Conservation (phyloP, 2,797 vertebrate species). For the Bradypodion pumilum region DNA sequence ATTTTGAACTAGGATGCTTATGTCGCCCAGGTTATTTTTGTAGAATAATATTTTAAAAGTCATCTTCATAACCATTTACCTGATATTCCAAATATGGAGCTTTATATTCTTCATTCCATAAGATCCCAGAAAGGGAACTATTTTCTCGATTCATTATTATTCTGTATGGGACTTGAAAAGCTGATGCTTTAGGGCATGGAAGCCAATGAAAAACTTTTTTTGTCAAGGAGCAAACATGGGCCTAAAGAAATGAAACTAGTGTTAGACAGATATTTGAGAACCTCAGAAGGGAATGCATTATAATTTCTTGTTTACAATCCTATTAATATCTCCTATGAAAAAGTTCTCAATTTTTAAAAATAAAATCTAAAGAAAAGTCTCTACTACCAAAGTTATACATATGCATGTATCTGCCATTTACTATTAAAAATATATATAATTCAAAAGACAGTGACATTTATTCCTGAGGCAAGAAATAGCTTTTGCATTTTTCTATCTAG, state of each 20-base stretch:
- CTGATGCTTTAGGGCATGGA: slow-evolving; percentile 89
- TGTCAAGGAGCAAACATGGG: slow-evolving; percentile 81
- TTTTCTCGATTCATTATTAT: slow-evolving; percentile 87
- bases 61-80: slow-evolving; percentile 70
- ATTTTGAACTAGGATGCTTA: background rate
- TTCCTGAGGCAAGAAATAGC: background rate
- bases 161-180: slow-evolving; percentile 84
- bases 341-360: too few relatives aligned
- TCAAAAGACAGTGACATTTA: background rate
- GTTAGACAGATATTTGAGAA: slow-evolving; percentile 2
- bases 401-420: background rate
- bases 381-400: background rate
- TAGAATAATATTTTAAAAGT: background rate
- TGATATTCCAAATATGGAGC: slow-evolving; percentile 92
- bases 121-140: slow-evolving; percentile 81
- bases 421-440: slow-evolving; percentile 34
- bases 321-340: background rate
- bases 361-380: background rate
- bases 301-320: background rate
- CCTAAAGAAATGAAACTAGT: slow-evolving; percentile 69
- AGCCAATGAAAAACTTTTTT: slow-evolving; percentile 86
- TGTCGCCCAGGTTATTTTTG: background rate
- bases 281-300: slow-evolving; percentile 27
- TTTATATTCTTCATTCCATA: slow-evolving; percentile 85
- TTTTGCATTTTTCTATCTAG: background rate